Base-by-base conservation (phyloP, 2,113 vertebrate species). In the Sporophila hypoxantha region DNA sequence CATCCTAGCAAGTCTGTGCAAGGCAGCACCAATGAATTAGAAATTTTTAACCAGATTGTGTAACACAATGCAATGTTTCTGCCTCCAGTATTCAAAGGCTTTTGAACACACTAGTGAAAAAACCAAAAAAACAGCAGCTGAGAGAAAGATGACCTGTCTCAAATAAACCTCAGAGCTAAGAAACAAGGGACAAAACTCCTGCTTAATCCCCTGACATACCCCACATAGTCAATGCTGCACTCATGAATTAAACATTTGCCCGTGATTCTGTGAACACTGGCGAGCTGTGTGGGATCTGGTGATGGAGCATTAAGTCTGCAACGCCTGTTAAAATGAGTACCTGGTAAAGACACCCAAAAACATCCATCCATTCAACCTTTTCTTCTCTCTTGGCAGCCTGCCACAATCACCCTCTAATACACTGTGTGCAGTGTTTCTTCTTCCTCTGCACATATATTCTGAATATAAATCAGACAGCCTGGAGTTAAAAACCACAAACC, bases 171-270 rank as follows among this genome's bases (percentile, higher is more conserved):
- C 5, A 1, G 47, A 68, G n/a, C 47, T 75, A 34, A 90, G 65
- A 76, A 91, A 87, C n/a, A 90, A 85, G 75, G 49, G 60, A 85
- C 56, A 87, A 82, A 79, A 67, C 37, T 70, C 36, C 37, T 75
- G 49, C 80, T 90, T 89, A 92, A 90, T 94, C 65, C 87, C 53
- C 65, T 41, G 52, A 44, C 49, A 57, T 56, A 85, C 30, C 46
- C 66, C 66, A 34, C 60, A 71, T 13, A 81, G 57, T 46, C 62
- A 60, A 25, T 49, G 39, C 27, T 64, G 30, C 41, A 36, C 50
- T 88, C 52, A 85, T 89, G 89, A 89, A 91, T 94, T 76, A 76
- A 94, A 79, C 87, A 82, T 94, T 85, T 71, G 61, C 73, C 57
- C 66, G 52, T 62, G 52, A n/a, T 67, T 47, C 53, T 62, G 12